These are phyloP conservation scores for Cariama cristata DNA, from an alignment of 2,113 vertebrate species.

Conservation along the genomic window DNA sequence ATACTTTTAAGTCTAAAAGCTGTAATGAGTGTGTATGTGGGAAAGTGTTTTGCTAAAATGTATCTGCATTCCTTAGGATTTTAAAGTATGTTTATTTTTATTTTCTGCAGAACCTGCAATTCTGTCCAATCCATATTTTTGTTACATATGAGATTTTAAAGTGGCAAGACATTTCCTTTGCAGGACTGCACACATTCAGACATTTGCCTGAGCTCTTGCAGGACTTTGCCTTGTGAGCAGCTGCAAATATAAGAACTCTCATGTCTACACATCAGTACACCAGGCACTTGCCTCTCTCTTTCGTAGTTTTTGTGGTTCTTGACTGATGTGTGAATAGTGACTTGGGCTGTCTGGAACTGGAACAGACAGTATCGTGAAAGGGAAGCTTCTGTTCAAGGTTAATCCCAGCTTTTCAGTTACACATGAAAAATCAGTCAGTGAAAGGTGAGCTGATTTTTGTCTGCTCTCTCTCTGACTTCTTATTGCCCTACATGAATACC, in stretches of 20 bases:
- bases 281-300: background rate
- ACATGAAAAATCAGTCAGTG: background rate
- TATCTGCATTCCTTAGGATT: background rate
- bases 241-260: background rate
- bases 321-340: background rate
- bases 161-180: background rate
- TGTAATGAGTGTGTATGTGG: background rate
- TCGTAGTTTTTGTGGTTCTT: background rate
- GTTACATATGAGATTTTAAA: background rate
- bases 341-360: background rate
- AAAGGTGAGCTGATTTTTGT: background rate
- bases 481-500: background rate
- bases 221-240: background rate
- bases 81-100: background rate
- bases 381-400: background rate
- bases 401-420: slow-evolving; percentile 15
- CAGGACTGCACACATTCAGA: background rate
- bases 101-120: background rate
- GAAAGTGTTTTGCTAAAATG: background rate
- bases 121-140: background rate
- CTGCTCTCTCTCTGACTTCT: background rate
- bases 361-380: background rate
- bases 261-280: fast-evolving
- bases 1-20: background rate
- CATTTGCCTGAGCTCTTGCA: background rate